Conservation (phyloP, 2,113 vertebrate species). For the Trachemys scripta region DNA sequence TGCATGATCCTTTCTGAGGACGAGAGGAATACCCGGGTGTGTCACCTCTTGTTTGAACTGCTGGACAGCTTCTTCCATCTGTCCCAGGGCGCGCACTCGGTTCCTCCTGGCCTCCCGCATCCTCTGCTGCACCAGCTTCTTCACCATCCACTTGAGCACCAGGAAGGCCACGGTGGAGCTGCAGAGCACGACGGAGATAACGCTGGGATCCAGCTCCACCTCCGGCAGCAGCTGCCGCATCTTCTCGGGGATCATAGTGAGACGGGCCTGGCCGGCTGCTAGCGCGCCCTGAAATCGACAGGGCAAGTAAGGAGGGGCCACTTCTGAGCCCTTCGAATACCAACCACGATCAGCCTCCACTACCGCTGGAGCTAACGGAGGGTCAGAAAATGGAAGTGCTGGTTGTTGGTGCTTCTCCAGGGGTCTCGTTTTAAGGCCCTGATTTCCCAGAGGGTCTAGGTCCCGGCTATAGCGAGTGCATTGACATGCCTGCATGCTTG, state of each 20-base stretch:
- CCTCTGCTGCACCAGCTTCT: background rate
- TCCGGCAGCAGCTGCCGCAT: background rate
- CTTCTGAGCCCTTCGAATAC: background rate
- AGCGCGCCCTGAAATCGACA: background rate
- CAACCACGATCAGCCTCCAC: background rate
- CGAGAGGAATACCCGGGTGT: fast-evolving
- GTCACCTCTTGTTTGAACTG: background rate
- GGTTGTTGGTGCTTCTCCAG: too few species aligned
- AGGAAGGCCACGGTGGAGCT: background rate
- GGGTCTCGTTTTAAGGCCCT: background rate
- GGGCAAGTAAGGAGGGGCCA: background rate
- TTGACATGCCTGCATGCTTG: background rate
- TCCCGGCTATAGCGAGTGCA: too few species aligned
- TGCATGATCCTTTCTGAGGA: background rate
- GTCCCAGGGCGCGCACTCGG: background rate
- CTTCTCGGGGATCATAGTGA: background rate
- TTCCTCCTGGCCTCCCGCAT: background rate
- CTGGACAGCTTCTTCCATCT: background rate
- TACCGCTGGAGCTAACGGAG: too few species aligned
- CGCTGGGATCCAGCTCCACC: background rate
- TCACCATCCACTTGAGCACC: background rate
- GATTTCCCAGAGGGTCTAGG: background rate
- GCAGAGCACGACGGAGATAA: background rate
- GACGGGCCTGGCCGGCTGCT: background rate
- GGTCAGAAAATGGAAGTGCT: too few species aligned